Evolutionary conservation across 2,888 invertebrate genomes (phyloP), one percentile per base, ranked within the genome.

Genomic region (Plemyria rubiginata): DNA sequence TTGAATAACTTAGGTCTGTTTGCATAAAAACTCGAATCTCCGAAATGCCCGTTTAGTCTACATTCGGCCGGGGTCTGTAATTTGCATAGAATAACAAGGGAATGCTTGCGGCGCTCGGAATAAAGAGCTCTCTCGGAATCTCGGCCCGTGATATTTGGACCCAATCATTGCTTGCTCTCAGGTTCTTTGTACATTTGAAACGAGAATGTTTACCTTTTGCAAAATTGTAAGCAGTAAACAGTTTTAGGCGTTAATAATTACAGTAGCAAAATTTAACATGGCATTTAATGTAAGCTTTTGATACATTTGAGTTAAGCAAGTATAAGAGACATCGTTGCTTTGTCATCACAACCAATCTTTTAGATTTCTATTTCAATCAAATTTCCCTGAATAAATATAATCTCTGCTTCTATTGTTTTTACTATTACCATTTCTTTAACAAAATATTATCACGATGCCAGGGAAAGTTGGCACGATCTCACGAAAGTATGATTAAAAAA

Each of bases 71-170:
- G 81, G 77, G 78, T 76, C 79, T 78, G 81, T 80, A 78, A 92
- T 92, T 92, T 90, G 90, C 92, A 92, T 92, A 90, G 86, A 91
- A 91, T 89, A 92, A 91, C 91, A 90, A 84, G 83, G 80, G 82
- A 80, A 78, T 78, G 81, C 81, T 81, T 81, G 81, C 82, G 84
- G 81, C 74, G 79, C 72, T 75, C 70, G 68, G 77, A 78, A 80
- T 79, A 78, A 79, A 82, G 81, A 81, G 85, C 80, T 78, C 81
- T 80, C 62, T 67, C 72, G 67, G 76, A 81, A 82, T 79, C 83
- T 79, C 78, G 68, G 78, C 71, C 67, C 70, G 67, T 75, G 79
- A 79, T 82, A 81, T 82, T 82, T 76, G 79, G 78, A 73, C 73
- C 82, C 82, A 80, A 84, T 85, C 84, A 81, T 76, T 74, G 77